A percentile compares a stretch with the other conserved stretches of the same genome.
Conservation (phyloP, 2,888 invertebrate genomes). For the Rhogogaster chlorosoma region DNA sequence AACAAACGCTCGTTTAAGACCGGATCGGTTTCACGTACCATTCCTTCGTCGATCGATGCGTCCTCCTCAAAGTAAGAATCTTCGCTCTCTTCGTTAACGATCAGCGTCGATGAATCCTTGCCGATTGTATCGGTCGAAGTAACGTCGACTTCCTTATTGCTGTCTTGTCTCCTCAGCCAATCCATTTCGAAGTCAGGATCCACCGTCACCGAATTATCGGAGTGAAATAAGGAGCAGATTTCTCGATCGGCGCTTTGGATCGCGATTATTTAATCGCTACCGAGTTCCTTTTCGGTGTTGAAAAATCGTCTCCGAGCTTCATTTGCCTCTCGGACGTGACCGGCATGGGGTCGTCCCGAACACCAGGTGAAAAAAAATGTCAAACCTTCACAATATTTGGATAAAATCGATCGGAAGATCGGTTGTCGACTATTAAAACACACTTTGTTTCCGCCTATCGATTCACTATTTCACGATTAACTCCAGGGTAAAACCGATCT, state of each 20-base stretch:
- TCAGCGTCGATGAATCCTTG: slow-evolving; percentile 58
- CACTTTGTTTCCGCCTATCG: background rate
- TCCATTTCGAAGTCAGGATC: slow-evolving; percentile 65
- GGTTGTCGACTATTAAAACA: background rate
- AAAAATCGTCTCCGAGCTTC: background rate
- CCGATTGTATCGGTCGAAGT: background rate
- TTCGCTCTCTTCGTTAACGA: slow-evolving; percentile 68
- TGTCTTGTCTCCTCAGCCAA: slow-evolving; percentile 70
- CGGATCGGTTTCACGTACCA: slow-evolving; percentile 70
- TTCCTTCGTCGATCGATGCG: slow-evolving; percentile 73
- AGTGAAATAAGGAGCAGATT: background rate
- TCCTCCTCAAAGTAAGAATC: slow-evolving; percentile 74
- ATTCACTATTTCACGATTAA: background rate
- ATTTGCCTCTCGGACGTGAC: background rate
- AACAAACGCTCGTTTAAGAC: slow-evolving; percentile 29
- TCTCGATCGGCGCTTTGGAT: background rate
- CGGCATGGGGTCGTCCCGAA: slow-evolving; percentile 8
- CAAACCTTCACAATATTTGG: background rate
- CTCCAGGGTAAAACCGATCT: background rate
- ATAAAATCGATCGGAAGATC: background rate
- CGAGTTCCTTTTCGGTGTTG: background rate
- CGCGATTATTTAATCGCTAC: background rate
- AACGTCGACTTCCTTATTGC: slow-evolving; percentile 60
- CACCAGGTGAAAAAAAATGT: background rate
- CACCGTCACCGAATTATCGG: background rate